Evolutionary conservation across 2,113 vertebrate species (phyloP), one percentile per base, ranked within the genome.

Genomic region (Pteronura brasiliensis): DNA sequence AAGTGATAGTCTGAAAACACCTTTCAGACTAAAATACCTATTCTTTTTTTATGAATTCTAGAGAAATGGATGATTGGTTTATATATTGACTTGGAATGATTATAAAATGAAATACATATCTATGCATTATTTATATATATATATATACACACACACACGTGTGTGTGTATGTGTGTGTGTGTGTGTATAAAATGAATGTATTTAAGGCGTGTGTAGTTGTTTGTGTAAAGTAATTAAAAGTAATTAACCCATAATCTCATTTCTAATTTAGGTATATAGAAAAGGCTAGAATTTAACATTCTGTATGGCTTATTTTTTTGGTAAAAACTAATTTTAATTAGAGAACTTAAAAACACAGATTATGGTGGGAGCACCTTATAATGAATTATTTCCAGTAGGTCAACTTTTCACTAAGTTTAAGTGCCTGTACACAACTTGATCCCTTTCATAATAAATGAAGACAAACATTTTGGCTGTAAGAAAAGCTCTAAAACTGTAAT

Each of bases 361-460:
- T 86, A n/a, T 8, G 86, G n/a, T 85, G 79, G 20, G 39, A 69
- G 14, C 15, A n/a, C 3, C 79, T 95, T 97, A 76, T 79, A n/a
- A 81, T 17, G n/a, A 82, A 42, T 74, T 76, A 88, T 97, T 94
- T 90, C 42, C 82, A 67, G 27, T 94, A 83, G 20, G 74, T 89
- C 79, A 86, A 11, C 25, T 77, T 80, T 89, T 81, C 87, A 85
- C 20, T 90, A 25, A 89, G 96, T 97, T 97, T 98, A 83, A 74
- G 52, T 96, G 57, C 34, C 52, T 63, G 21, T 69, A 74, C 23
- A 61, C 39, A 88, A 31, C 8, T 6, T 61, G 21, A 79, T 20
- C 36, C 12, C 21, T 94, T 94, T 94, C 42, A 11, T 59, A 59
- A 36, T 88, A 55, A 96, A 89, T 44, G 1, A 69, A 96, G 29